Evolutionary conservation across 2,113 vertebrate genomes (phyloP), one percentile per base, ranked within the genome.

Genomic region (Orthochromis malagaraziensis): DNA sequence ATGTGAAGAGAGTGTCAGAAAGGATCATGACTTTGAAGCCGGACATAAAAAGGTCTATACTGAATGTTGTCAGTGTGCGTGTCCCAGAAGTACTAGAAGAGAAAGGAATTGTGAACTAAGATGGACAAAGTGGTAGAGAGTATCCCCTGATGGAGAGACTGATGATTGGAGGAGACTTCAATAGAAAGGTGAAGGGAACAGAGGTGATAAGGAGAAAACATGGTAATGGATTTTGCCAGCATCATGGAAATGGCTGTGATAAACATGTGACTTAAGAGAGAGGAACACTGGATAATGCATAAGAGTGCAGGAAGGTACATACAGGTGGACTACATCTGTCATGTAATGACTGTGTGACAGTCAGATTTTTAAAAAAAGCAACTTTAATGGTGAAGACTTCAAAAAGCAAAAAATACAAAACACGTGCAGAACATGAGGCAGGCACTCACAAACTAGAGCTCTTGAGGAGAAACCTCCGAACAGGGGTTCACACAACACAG

Each of bases 141-240:
- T 3, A 33, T 63, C 58, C 58, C 16, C 29, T 63, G 16, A 19
- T 16, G 4, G 0, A 0, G 9, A 35, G 31, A 0, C 58, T 35
- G 58, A 63, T 35, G 58, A 35, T 35, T 63, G 31, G 58, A 63
- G 31, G 31, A 63, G 58, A 63, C 31, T 35, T 63, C 4, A 63
- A n/a, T 33, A 33, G 29, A 60, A 60, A 60, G 29, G 16, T 60
- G 29, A 60, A 19, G 57, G 57, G 29, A 33, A 60, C 29, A 60
- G 57, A 33, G 5, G 57, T 0, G 2, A 60, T 60, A 19, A 60
- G 57, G 57, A 60, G 31, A 63, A 63, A 63, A 35, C 0, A 63
- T 63, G 58, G 31, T 63, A 63, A 19, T 7, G 17, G 31, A 3
- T n/a, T 33, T 11, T n/a, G 1, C 4, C 0, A 63, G 58, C 31